Base-by-base conservation (phyloP, 2,113 vertebrate species). In the Pomatostomus ruficeps region DNA sequence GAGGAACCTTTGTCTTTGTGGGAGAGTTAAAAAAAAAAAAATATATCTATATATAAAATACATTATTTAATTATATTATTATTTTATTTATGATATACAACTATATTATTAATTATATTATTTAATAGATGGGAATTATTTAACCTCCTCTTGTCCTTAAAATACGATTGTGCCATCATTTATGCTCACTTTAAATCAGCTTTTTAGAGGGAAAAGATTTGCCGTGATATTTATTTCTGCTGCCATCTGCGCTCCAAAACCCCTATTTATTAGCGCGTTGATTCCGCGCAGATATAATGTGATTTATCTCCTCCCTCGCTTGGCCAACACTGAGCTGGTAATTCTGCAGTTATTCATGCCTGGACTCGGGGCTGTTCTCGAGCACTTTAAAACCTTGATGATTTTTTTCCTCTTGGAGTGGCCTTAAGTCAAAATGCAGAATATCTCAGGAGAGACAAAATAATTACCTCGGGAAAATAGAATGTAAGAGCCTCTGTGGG, bases 261-360 rank as follows among this genome's bases (percentile, higher is more conserved):
- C 68, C 88, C 48, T 89, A 84, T 93, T 93, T 97, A 85, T 95
- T 93, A 94, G 85, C 76, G 51, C 52, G 90, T 91, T 90, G 88
- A 75, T 95, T 85, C 74, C 67, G 61, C 73, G 91, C 88, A 88
- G 55, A 46, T 55, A 48, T 38, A 86, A 81, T 26, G 33, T 66
- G 75, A 96, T 94, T 95, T 79, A 88, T 94, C 58, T 91, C 35
- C 85, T 94, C 63, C 66, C 31, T 94, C 73, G 48, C 72, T 85
- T 86, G 62, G 63, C 66, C 73, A 94, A 70, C 36, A 73, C 72
- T 58, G 51, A 54, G 54, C 49, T 82, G 87, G 74, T 93, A 95
- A 83, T 96, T 93, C 67, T 40, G 22, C 40, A 73, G 88, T 89
- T 94, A 74, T 94, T 90, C 95, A 89, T 68, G 77, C 33, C 59